phyloP scores from a whole-genome alignment of 1,140 invertebrate species.

The Calliopsis andreniformis region DNA sequence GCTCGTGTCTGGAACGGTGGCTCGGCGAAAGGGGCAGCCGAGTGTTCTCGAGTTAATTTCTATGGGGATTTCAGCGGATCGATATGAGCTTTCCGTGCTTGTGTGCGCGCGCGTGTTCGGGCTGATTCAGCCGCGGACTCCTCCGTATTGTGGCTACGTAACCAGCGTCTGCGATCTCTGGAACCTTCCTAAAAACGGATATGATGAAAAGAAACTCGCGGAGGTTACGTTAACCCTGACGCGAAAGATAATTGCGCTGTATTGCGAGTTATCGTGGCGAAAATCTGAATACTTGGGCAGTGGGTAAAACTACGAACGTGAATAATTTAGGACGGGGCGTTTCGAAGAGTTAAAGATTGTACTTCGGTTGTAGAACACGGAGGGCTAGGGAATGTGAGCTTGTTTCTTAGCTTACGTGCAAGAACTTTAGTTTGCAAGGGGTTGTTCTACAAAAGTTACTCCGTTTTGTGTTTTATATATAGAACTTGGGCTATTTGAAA shows the following conservation, averaged over 20 bases:
- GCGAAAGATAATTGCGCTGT: slow-evolving; percentile 12
- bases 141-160: slow-evolving; percentile 6
- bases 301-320: slow-evolving; percentile 2
- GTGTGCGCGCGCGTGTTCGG: slow-evolving; percentile 10
- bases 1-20: slow-evolving; percentile 52
- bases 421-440: too few species aligned
- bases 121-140: slow-evolving; percentile 15
- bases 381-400: too few species aligned
- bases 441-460: too few species aligned
- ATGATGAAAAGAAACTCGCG: neutral
- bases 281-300: neutral
- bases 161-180: neutral
- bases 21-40: slow-evolving; percentile 57
- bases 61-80: slow-evolving; percentile 66
- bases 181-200: neutral
- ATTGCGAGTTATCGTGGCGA: slow-evolving; percentile 18
- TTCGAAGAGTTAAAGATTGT: slow-evolving; percentile 2
- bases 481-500: too few species aligned
- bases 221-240: neutral
- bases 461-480: too few species aligned
- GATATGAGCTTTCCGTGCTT: slow-evolving; percentile 48
- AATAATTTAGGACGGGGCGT: slow-evolving; percentile 2
- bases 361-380: neutral
- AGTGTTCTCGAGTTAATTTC: slow-evolving; percentile 67
- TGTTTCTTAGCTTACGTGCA: too few species aligned